These are phyloP conservation scores for Hemibagrus guttatus DNA, from an alignment of 2,797 vertebrate genomes.

Conservation along the genomic window DNA sequence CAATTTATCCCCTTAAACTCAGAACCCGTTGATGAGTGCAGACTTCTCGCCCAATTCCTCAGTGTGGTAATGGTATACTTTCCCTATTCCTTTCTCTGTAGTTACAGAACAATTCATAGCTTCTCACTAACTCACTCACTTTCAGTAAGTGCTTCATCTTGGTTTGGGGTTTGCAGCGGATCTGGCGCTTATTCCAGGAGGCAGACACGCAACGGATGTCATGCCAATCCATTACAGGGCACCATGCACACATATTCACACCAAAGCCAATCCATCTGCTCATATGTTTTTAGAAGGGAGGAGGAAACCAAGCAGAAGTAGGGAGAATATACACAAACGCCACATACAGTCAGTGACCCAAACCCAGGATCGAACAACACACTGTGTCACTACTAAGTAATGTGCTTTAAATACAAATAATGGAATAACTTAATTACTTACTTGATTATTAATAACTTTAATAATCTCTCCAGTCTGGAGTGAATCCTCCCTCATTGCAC, in stretches of 20 bases:
- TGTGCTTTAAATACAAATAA: background rate
- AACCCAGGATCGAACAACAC: background rate
- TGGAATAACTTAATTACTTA: no score
- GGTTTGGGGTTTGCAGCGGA: background rate
- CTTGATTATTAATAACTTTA: no score
- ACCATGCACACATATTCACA: background rate
- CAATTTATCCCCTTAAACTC: background rate
- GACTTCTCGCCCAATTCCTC: background rate
- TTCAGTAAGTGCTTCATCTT: background rate
- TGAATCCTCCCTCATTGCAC: background rate
- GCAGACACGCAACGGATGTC: background rate
- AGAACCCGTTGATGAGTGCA: background rate
- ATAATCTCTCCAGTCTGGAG: background rate
- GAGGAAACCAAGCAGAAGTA: background rate
- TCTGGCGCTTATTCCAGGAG: background rate
- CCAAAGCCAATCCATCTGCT: constrained; percentile 16
- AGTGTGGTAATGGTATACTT: background rate
- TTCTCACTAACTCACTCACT: background rate
- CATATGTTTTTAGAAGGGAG: background rate
- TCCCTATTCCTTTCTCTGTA: background rate
- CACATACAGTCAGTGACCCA: background rate
- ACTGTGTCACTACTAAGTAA: background rate
- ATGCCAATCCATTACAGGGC: constrained; percentile 18
- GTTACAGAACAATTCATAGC: background rate
- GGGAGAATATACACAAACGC: background rate